phyloP scores from a whole-genome alignment of 2,797 vertebrate genomes.

The Esox lucius region DNA sequence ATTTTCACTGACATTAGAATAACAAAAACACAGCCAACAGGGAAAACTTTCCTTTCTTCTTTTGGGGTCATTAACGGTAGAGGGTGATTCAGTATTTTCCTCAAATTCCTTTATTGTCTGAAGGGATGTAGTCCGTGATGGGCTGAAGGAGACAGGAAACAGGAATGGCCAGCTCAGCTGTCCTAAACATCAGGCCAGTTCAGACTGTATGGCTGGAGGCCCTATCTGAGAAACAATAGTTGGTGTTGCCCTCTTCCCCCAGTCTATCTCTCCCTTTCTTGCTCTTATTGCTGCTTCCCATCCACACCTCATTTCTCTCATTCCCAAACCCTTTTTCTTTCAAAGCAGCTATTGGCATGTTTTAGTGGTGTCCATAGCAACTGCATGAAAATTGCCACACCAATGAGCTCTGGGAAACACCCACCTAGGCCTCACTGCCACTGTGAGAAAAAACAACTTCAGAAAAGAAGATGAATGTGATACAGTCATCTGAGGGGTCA shows the following conservation, averaged over 20 bases:
- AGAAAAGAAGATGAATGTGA: not conserved
- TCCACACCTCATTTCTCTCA: not conserved
- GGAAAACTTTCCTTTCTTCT: not conserved
- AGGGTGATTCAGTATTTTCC: constrained; percentile 22
- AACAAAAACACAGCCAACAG: not conserved
- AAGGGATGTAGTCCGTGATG: not conserved
- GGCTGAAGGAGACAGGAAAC: constrained; percentile 27
- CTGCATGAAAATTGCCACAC: constrained; percentile 27
- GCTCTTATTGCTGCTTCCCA: not conserved
- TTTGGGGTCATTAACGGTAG: constrained; percentile 7
- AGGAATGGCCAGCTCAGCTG: constrained; percentile 25
- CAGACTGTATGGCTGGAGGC: constrained; percentile 4
- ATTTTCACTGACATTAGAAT: not conserved
- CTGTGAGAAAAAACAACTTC: constrained; percentile 1
- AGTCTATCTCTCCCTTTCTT: not conserved
- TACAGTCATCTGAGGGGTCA: constrained; percentile 1
- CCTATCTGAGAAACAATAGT: constrained; percentile 23
- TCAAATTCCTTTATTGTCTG: constrained; percentile 1
- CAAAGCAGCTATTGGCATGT: constrained; percentile 28
- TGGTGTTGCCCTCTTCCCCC: not conserved
- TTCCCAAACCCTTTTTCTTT: constrained; percentile 4
- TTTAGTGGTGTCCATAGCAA: constrained; percentile 49
- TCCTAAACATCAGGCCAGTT: not conserved
- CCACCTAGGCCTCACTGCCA: constrained; percentile 9
- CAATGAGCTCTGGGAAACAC: constrained; percentile 22